These are phyloP conservation scores for Ichneumoninae sp. DNA, from an alignment of 2,888 invertebrate genomes.

Conservation along the genomic window DNA sequence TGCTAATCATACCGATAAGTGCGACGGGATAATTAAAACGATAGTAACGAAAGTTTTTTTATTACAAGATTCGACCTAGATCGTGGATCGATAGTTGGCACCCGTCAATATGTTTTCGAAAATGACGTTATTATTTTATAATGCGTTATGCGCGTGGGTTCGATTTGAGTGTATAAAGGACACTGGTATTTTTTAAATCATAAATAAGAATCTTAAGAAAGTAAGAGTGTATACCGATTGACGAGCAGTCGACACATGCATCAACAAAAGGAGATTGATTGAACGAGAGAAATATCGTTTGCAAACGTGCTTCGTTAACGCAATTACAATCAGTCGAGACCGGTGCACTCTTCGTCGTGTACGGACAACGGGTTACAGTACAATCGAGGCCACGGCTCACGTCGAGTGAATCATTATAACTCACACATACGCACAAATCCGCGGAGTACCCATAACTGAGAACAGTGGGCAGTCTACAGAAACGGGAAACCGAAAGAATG, in stretches of 20 bases:
- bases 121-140: conserved; percentile 20
- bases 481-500: conserved; percentile 13
- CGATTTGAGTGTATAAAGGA: neutral
- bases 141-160: conserved; percentile 2
- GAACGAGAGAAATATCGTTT: conserved; percentile 8
- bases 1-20: neutral
- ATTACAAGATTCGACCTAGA: neutral
- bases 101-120: conserved; percentile 6
- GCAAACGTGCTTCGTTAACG: conserved; percentile 4
- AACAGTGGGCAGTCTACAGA: neutral
- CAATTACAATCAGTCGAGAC: conserved; percentile 23
- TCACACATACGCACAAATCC: neutral
- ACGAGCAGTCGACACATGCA: neutral
- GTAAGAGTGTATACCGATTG: neutral
- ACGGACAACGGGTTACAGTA: neutral
- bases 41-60: neutral
- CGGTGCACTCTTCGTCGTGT: conserved; percentile 20
- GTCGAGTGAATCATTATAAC: conserved; percentile 26
- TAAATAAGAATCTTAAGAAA: neutral
- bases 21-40: neutral
- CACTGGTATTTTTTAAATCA: neutral
- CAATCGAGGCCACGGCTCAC: conserved; percentile 42
- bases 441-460: neutral
- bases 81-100: neutral
- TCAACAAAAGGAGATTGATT: neutral